Percentiles rank a stretch among this genome's conserved stretches.
These are phyloP conservation scores for Ectropis crepuscularia DNA, from an alignment of 2,888 invertebrate species.

Conservation along the genomic window DNA sequence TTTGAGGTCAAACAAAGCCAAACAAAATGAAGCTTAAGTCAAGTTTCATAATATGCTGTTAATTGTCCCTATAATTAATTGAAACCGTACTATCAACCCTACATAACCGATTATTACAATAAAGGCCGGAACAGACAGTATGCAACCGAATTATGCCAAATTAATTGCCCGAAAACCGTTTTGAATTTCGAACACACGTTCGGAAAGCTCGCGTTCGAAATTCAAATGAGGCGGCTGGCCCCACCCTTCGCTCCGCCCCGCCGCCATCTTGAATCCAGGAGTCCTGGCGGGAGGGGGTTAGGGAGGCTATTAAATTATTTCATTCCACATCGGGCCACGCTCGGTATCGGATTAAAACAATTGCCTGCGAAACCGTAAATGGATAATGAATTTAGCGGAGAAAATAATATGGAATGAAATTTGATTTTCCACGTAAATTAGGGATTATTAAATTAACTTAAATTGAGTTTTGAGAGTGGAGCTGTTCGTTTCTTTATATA, in stretches of 20 bases:
- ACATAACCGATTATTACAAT: constrained; percentile 66
- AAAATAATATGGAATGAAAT: constrained; percentile 77
- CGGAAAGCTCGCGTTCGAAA: constrained; percentile 80
- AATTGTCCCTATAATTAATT: neutral
- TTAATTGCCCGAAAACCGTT: constrained; percentile 83
- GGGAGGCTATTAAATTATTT: constrained; percentile 83
- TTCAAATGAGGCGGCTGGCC: constrained; percentile 84
- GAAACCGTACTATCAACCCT: constrained; percentile 31
- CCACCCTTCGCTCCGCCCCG: constrained; percentile 79
- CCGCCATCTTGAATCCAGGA: constrained; percentile 77
- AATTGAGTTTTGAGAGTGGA: constrained; percentile 1
- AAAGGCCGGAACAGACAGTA: constrained; percentile 63
- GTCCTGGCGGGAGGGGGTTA: constrained; percentile 54
- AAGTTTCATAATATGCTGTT: neutral
- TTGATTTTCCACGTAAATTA: constrained; percentile 58
- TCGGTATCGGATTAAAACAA: constrained; percentile 83
- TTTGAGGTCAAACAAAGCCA: too few relatives aligned
- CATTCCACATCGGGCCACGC: constrained; percentile 81
- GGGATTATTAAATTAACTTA: constrained; percentile 19
- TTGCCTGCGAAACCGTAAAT: constrained; percentile 82
- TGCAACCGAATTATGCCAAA: constrained; percentile 75
- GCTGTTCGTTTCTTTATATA: too few relatives aligned
- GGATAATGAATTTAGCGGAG: constrained; percentile 82
- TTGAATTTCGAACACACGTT: constrained; percentile 80
- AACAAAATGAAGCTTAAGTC: too few relatives aligned